phyloP scores from a whole-genome alignment of 2,113 vertebrate species.

The Lontra canadensis region DNA sequence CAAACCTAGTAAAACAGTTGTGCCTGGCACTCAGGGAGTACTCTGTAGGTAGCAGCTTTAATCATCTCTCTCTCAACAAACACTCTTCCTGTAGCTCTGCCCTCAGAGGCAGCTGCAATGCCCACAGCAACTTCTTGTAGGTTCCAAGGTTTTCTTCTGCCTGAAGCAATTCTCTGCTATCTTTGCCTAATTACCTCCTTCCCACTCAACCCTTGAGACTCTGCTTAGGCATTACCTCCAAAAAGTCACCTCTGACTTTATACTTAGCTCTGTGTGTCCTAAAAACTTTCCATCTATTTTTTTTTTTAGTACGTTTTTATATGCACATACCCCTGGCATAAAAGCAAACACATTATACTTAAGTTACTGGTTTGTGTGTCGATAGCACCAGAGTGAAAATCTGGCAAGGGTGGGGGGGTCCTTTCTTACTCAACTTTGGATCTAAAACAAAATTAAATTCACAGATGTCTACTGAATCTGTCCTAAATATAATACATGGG shows the following conservation, averaged over 20 bases:
- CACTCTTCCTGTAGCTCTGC: background rate
- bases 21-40: background rate
- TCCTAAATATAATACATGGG: background rate
- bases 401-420: background rate
- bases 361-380: background rate
- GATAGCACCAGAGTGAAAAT: background rate
- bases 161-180: background rate
- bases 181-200: background rate
- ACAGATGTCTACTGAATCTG: background rate
- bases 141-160: background rate
- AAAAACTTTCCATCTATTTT: background rate
- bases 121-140: background rate
- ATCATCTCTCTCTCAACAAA: background rate
- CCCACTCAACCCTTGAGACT: background rate
- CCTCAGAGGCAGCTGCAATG: background rate
- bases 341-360: background rate
- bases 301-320: background rate
- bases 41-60: background rate
- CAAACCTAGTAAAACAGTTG: background rate
- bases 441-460: slow-evolving; percentile 32
- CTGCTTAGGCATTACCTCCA: background rate
- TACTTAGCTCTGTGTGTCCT: background rate
- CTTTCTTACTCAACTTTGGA: slow-evolving; percentile 36
- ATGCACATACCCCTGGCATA: background rate
- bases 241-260: background rate